Conservation (phyloP, 2,888 invertebrate species). For the Nebria brevicollis region DNA sequence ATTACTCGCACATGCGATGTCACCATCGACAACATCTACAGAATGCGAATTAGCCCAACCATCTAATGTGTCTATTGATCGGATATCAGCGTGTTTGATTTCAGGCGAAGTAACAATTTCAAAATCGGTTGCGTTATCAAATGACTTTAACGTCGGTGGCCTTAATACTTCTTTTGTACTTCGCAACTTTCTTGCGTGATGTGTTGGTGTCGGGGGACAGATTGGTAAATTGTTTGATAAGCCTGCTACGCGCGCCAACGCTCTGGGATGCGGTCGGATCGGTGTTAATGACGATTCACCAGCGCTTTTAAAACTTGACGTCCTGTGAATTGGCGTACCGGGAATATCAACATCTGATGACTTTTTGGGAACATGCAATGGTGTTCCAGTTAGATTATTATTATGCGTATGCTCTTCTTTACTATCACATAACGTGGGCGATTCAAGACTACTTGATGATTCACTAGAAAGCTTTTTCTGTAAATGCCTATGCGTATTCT, state of each 20-base stretch:
- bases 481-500: slow-evolving; percentile 16
- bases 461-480: slow-evolving; percentile 37
- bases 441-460: slow-evolving; percentile 41
- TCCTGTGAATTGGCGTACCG: slow-evolving; percentile 30
- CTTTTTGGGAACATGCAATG: slow-evolving; percentile 46
- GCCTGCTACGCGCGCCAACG: slow-evolving; percentile 58
- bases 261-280: slow-evolving; percentile 71
- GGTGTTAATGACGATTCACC: slow-evolving; percentile 33
- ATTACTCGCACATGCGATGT: not conserved
- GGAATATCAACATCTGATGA: slow-evolving; percentile 36
- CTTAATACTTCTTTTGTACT: slow-evolving; percentile 60
- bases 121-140: slow-evolving; percentile 56
- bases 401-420: slow-evolving; percentile 23
- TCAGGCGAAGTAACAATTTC: slow-evolving; percentile 62
- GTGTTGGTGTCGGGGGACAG: slow-evolving; percentile 89
- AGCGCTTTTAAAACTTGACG: slow-evolving; percentile 35
- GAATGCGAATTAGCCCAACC: slow-evolving; percentile 51
- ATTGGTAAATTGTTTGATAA: slow-evolving; percentile 66
- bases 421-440: slow-evolving; percentile 28
- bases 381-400: slow-evolving; percentile 46
- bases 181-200: slow-evolving; percentile 78
- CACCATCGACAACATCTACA: slow-evolving; percentile 35
- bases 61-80: slow-evolving; percentile 57
- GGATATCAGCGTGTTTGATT: slow-evolving; percentile 61
- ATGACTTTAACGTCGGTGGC: slow-evolving; percentile 67